These are phyloP conservation scores for Ailurus styani DNA, from an alignment of 2,113 vertebrate genomes.

Conservation along the genomic window DNA sequence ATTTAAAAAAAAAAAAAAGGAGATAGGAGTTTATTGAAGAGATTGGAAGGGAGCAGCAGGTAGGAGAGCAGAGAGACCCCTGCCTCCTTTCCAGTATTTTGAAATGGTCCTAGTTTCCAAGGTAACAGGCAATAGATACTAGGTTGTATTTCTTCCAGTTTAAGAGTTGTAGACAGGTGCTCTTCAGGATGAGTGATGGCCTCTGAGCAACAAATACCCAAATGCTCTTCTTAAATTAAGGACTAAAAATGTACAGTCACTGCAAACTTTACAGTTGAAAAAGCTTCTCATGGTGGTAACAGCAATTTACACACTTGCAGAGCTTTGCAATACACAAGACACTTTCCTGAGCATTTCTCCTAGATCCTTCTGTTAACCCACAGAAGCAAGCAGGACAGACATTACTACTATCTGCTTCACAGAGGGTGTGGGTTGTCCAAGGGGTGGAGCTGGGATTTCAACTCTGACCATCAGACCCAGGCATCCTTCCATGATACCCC, in stretches of 20 bases:
- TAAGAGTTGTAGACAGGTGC: background rate
- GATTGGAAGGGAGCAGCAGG: background rate
- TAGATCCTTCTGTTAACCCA: background rate
- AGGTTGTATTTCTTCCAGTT: background rate
- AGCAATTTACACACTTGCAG: background rate
- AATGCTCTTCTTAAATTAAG: slow-evolving; percentile 44
- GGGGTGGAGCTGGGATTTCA: background rate
- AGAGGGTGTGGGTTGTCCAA: background rate
- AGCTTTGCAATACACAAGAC: background rate
- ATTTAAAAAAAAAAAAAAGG: too few relatives aligned
- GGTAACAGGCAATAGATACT: background rate
- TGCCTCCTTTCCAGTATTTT: slow-evolving; percentile 23
- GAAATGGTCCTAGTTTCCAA: slow-evolving; percentile 25
- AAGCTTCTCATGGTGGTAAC: background rate
- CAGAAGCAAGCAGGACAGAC: background rate
- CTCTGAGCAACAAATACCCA: background rate
- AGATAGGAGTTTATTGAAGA: background rate
- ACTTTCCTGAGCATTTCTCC: background rate
- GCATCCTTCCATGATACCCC: background rate
- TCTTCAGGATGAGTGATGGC: background rate
- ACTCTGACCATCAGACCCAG: background rate
- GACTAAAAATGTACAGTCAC: slow-evolving; percentile 9
- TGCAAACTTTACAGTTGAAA: background rate
- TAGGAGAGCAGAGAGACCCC: background rate
- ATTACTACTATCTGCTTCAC: background rate